A percentile compares a stretch with the other conserved stretches of the same genome.
These are phyloP conservation scores for Heliconius aoede DNA, from an alignment of 2,888 invertebrate species.

Conservation along the genomic window DNA sequence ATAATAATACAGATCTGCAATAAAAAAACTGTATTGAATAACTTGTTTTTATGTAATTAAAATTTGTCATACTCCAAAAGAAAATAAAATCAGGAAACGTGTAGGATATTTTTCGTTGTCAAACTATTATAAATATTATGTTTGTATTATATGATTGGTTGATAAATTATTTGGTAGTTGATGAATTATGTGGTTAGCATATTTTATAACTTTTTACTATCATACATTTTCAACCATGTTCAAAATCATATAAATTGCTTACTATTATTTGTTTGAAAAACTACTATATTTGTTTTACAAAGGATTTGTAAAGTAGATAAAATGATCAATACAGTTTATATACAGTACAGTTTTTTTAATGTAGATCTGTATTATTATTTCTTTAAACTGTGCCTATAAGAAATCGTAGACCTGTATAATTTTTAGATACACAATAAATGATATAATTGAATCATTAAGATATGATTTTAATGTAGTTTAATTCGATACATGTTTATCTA, in stretches of 20 bases:
- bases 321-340: neutral
- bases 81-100: neutral
- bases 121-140: neutral
- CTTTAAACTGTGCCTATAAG: constrained; percentile 3
- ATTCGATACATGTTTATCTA: neutral
- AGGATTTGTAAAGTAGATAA: neutral
- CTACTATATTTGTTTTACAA: no score
- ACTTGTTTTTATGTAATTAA: neutral
- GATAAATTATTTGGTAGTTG: no score
- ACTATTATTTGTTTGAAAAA: neutral
- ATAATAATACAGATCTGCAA: neutral
- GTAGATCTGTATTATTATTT: neutral
- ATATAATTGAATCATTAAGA: constrained; percentile 7
- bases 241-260: neutral
- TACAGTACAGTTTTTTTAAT: neutral
- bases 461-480: neutral
- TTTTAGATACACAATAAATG: constrained; percentile 4
- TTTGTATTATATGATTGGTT: neutral
- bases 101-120: neutral
- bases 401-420: neutral
- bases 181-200: no score
- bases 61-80: neutral
- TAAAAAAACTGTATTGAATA: neutral
- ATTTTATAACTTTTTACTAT: neutral
- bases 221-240: neutral